A percentile compares a stretch with the other conserved stretches of the same genome.
These are phyloP conservation scores for Lepidurus couesii DNA, from an alignment of 1,140 invertebrate species.

Conservation along the genomic window DNA sequence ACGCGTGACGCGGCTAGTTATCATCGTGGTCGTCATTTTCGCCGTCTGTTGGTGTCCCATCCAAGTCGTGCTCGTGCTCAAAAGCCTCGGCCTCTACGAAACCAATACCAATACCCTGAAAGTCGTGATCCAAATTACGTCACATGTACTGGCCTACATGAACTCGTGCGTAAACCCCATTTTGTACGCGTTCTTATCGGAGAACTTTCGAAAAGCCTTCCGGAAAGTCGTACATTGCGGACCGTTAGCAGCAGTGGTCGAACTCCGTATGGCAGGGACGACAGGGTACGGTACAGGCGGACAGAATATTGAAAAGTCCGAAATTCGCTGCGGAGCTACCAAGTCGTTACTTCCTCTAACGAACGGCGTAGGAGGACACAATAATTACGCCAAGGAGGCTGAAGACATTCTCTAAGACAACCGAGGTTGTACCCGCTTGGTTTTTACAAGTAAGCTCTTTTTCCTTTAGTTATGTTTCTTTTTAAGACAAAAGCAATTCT, in stretches of 20 bases:
- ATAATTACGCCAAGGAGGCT: background rate
- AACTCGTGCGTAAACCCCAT: conserved; percentile 94
- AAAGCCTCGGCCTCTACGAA: conserved; percentile 64
- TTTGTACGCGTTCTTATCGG: conserved; percentile 85
- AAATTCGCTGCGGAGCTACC: conserved; percentile 25
- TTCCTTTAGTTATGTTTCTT: background rate
- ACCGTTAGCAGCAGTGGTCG: conserved; percentile 35
- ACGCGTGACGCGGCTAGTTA: conserved; percentile 85
- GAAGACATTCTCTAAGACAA: background rate
- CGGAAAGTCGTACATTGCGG: conserved; percentile 58
- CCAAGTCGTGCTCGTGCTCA: conserved; percentile 71
- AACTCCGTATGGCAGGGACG: conserved; percentile 8
- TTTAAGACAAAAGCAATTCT: background rate
- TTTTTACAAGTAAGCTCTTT: background rate
- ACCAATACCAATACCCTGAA: conserved; percentile 49
- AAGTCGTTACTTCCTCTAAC: background rate
- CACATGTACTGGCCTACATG: conserved; percentile 88
- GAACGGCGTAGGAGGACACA: background rate
- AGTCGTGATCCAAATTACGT: conserved; percentile 70
- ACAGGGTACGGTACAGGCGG: background rate
- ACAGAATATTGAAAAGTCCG: conserved; percentile 34
- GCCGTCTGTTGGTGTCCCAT: conserved; percentile 94
- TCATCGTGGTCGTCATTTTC: conserved; percentile 89
- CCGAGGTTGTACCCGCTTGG: background rate
- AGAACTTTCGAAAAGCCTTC: conserved; percentile 80